These are phyloP conservation scores for Creontiades dilutus DNA, from an alignment of 2,888 invertebrate species.

Conservation along the genomic window DNA sequence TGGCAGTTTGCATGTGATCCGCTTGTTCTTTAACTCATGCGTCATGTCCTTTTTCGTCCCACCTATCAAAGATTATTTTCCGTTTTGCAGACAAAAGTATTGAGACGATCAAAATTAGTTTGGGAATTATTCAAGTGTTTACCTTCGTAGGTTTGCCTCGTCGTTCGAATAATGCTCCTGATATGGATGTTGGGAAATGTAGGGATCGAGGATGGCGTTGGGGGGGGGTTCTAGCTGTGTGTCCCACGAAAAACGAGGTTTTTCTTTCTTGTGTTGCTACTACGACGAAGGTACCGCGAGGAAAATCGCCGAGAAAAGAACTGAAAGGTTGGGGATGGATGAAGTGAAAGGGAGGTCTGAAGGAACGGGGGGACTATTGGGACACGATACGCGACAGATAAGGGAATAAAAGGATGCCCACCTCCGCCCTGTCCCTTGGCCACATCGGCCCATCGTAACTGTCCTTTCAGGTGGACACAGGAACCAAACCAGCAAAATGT, in stretches of 20 bases:
- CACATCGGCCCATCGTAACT: background rate
- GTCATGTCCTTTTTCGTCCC: too few relatives aligned
- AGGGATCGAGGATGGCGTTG: background rate
- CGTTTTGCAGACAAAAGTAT: too few relatives aligned
- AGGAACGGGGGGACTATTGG: background rate
- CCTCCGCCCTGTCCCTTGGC: background rate
- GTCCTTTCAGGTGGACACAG: conserved; percentile 34
- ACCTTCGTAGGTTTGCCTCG: too few relatives aligned
- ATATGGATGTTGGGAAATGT: too few relatives aligned
- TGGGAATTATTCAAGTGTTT: too few relatives aligned
- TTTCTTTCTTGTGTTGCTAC: conserved; percentile 3
- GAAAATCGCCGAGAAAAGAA: conserved; percentile 39
- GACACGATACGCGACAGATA: conserved; percentile 42
- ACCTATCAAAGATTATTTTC: too few relatives aligned
- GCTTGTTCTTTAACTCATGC: too few relatives aligned
- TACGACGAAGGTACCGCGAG: background rate
- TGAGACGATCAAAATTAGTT: too few relatives aligned
- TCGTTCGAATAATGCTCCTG: too few relatives aligned
- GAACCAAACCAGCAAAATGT: conserved; percentile 14
- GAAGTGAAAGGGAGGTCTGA: background rate
- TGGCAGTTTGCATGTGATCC: too few relatives aligned
- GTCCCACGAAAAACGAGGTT: conserved; percentile 7
- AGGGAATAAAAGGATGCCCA: conserved; percentile 35
- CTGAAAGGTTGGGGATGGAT: conserved; percentile 1
- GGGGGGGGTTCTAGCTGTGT: background rate